Conservation (phyloP, 1,140 invertebrate genomes). For the Pseudomyrmex cubaensis region DNA sequence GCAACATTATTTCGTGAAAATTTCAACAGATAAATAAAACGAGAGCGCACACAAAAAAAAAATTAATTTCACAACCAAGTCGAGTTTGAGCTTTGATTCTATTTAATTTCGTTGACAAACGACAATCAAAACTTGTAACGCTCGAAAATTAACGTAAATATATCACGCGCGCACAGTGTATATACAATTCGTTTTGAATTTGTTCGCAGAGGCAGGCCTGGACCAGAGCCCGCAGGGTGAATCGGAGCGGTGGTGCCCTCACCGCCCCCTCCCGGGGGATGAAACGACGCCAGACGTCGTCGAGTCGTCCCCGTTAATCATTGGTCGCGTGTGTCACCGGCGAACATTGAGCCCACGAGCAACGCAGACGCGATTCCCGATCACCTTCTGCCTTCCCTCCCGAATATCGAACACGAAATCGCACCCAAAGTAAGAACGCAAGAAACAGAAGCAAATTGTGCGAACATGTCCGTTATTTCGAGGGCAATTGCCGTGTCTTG, state of each 20-base stretch:
- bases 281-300: slow-evolving; percentile 76
- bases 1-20: background rate
- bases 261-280: slow-evolving; percentile 75
- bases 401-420: slow-evolving; percentile 17
- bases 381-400: slow-evolving; percentile 49
- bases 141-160: background rate
- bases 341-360: slow-evolving; percentile 61
- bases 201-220: slow-evolving; percentile 84
- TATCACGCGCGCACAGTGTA: background rate
- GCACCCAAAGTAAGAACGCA: background rate
- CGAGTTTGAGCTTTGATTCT: too few relatives aligned
- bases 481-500: background rate
- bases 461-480: background rate
- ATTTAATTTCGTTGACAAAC: too few relatives aligned
- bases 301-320: slow-evolving; percentile 74
- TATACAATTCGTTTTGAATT: slow-evolving; percentile 20
- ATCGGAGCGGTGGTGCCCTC: slow-evolving; percentile 85
- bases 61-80: background rate
- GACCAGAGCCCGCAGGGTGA: slow-evolving; percentile 87
- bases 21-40: background rate
- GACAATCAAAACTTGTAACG: background rate
- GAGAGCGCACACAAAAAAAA: background rate
- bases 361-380: slow-evolving; percentile 61
- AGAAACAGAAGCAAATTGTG: background rate
- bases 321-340: slow-evolving; percentile 74